Evolutionary conservation across 64 coral and sea anemone species (phyloP), one percentile per base, ranked within the genome.

Genomic region (Stichodactyla mertensii): DNA sequence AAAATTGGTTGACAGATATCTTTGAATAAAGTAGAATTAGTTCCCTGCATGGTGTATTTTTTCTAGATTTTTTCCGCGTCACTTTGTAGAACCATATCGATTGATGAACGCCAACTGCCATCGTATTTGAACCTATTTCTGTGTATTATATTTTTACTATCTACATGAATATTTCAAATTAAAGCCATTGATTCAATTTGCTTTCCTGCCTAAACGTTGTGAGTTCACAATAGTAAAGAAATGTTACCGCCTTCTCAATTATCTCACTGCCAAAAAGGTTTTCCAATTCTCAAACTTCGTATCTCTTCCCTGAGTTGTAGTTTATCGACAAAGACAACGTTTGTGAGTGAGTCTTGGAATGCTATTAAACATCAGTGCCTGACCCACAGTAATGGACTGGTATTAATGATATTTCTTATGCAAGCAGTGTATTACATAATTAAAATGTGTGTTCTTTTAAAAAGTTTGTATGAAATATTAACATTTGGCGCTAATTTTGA

Each of bases 391-490:
- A 74, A 74, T 74, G 22, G 24, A 23, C 69, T 74, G 10, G 69
- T 23, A 74, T 26, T 74, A 74, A 23, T 74, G 69, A 74, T 31
- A 74, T 27, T 74, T 74, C 69, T 74, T 81, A 19, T 52, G 53
- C 78, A 81, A 53, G 78, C 51, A 81, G 15, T 81, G 78, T 87
- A 59, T 83, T 92, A 87, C 90, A 92, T 92, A 83, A 92, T 92
- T 92, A 92, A 92, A 92, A 92, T 92, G 77, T 92, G 83, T 82
- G 83, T 87, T 69, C 85, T 83, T 81, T 87, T 83, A 86, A 92
- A 92, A 87, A 87, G 77, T 87, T 87, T 82, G n/a, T 85, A 92
- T 92, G 85, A 92, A 92, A 92, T 92, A 92, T 92, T 92, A 85
- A 92, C 83, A 77, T 82, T 83, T 54, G 90, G 24, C 81, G 89